phyloP scores from a whole-genome alignment of 1,140 invertebrate species.

The Ptiloglossa arizonensis region DNA sequence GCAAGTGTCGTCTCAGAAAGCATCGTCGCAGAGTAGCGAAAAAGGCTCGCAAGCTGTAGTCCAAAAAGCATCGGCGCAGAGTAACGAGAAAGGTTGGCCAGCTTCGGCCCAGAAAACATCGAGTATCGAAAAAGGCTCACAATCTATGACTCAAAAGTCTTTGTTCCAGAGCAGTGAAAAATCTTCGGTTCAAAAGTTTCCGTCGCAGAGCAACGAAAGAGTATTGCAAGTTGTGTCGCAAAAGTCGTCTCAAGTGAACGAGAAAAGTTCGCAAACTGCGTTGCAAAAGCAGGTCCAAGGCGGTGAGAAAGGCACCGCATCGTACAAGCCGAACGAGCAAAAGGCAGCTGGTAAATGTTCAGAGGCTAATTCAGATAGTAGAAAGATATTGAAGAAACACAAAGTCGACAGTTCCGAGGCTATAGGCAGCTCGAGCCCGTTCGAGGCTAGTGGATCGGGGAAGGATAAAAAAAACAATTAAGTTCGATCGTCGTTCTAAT shows the following conservation, averaged over 20 bases:
- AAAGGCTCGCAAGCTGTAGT: not conserved
- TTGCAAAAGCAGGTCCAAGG: not conserved
- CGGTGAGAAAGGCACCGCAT: slow-evolving; percentile 16
- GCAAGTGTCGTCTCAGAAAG: not conserved
- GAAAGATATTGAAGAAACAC: slow-evolving; percentile 66
- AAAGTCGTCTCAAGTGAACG: slow-evolving; percentile 10
- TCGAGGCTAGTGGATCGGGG: slow-evolving; percentile 35
- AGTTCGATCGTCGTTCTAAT: not conserved
- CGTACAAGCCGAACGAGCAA: slow-evolving; percentile 28
- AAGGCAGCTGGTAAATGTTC: slow-evolving; percentile 33
- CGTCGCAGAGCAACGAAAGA: slow-evolving; percentile 10
- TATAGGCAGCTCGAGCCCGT: slow-evolving; percentile 7
- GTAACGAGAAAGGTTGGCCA: not conserved
- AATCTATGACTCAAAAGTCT: not conserved
- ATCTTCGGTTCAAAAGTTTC: not conserved
- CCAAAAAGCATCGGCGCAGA: not conserved
- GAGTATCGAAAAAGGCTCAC: not conserved
- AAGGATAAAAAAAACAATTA: slow-evolving; percentile 68
- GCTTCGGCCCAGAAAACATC: not conserved
- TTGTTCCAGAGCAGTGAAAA: not conserved
- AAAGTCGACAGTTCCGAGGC: slow-evolving; percentile 59
- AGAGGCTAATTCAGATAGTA: slow-evolving; percentile 58
- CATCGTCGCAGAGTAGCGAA: not conserved
- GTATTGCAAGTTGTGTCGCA: not conserved
- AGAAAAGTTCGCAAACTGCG: not conserved